These are phyloP conservation scores for Bombus terrestris DNA, from an alignment of 1,140 invertebrate species.

Conservation along the genomic window DNA sequence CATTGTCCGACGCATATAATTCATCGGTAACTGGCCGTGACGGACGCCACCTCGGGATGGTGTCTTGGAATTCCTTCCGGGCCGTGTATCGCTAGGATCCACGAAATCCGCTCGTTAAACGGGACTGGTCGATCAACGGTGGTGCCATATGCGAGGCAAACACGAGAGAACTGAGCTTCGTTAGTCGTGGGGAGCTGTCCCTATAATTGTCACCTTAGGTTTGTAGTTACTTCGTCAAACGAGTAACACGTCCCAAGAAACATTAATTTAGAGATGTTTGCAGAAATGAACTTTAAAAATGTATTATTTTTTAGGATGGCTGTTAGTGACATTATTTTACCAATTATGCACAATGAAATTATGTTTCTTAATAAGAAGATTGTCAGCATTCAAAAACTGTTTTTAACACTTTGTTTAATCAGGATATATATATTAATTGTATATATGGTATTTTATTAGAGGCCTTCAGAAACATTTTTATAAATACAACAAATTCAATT, in stretches of 20 bases:
- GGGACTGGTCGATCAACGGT: neutral
- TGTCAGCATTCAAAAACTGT: neutral
- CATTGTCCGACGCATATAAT: slow-evolving; percentile 27
- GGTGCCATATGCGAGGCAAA: neutral
- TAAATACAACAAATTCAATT: too few species aligned
- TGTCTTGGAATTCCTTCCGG: slow-evolving; percentile 13
- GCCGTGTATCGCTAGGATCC: neutral
- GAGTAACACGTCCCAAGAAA: neutral
- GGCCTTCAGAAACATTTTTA: too few species aligned
- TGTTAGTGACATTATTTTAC: neutral
- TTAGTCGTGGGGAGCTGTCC: neutral
- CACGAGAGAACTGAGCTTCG: neutral
- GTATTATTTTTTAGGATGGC: too few species aligned
- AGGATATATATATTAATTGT: too few species aligned
- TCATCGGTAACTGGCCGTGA: slow-evolving; percentile 20
- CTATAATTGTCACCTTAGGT: neutral
- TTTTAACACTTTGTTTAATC: too few species aligned
- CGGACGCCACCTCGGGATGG: slow-evolving; percentile 5
- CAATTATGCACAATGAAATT: neutral
- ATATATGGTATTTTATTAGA: too few species aligned
- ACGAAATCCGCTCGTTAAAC: slow-evolving; percentile 27
- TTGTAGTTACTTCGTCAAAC: neutral
- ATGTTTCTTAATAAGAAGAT: neutral
- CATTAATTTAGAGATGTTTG: neutral
- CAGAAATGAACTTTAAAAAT: too few species aligned